phyloP scores from a whole-genome alignment of 2,113 vertebrate genomes.

The Melospiza melodia region DNA sequence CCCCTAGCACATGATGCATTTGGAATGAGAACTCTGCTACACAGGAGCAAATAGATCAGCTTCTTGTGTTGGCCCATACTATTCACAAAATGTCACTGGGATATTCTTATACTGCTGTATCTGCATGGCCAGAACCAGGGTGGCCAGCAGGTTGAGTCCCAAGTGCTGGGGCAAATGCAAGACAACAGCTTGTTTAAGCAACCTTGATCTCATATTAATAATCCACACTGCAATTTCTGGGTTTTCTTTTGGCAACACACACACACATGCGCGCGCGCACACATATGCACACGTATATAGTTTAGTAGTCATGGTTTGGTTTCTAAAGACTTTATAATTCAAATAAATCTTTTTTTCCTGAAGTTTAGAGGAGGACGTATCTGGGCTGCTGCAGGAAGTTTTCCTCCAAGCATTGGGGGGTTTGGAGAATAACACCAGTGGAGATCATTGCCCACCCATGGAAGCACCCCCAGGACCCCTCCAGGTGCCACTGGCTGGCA shows the following conservation, averaged over 20 bases:
- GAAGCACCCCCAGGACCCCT: not conserved
- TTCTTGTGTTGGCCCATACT: not conserved
- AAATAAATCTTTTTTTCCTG: not conserved
- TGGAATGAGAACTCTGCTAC: not conserved
- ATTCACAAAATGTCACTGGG: not conserved
- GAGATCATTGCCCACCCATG: not conserved
- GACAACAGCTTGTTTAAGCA: not conserved
- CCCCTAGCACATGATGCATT: not conserved
- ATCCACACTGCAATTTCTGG: not conserved
- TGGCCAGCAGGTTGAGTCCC: not conserved
- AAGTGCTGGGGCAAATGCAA: not conserved
- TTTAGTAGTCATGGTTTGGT: not conserved
- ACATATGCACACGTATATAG: rapidly evolving
- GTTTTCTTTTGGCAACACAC: not conserved
- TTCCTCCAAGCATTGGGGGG: not conserved
- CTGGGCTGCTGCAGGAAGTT: not conserved
- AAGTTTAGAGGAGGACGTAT: not conserved
- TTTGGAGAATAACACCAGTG: not conserved
- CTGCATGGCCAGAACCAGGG: not conserved
- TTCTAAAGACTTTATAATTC: not conserved
- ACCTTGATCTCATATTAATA: not conserved
- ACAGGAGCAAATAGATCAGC: not conserved
- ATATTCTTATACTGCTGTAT: not conserved
- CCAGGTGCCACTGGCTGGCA: not conserved
- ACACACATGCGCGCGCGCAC: not conserved